These are phyloP conservation scores for Hylia prasina DNA, from an alignment of 2,113 vertebrate species.

Conservation along the genomic window DNA sequence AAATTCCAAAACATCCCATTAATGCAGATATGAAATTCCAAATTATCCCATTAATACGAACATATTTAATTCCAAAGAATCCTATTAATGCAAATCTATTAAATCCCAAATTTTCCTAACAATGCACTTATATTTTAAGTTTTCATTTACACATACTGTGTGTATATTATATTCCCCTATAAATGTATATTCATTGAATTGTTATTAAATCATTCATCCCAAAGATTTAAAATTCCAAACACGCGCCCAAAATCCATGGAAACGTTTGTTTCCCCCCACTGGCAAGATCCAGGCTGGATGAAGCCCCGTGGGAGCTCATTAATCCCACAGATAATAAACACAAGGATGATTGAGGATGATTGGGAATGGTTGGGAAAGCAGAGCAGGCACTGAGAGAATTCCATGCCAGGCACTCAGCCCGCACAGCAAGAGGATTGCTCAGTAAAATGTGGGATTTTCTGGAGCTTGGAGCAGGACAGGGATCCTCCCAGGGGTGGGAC, in stretches of 20 bases:
- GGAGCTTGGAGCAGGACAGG: background rate
- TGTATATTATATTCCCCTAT: background rate
- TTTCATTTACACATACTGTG: background rate
- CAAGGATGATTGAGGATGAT: background rate
- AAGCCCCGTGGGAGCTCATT: background rate
- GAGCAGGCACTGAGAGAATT: background rate
- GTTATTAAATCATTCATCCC: background rate
- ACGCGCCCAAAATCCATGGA: background rate
- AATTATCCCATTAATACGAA: background rate
- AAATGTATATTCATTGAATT: background rate
- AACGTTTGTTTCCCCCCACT: background rate
- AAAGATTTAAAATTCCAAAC: background rate
- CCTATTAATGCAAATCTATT: too few species aligned
- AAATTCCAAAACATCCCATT: background rate
- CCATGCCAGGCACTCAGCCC: background rate
- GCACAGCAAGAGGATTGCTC: background rate
- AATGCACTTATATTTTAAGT: too few species aligned
- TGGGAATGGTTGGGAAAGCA: background rate
- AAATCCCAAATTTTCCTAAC: background rate
- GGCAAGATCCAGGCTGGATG: background rate
- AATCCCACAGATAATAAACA: background rate
- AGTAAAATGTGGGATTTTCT: background rate
- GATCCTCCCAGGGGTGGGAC: background rate
- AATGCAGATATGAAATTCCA: too few species aligned
- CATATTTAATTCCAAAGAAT: background rate